A percentile compares a stretch with the other conserved stretches of the same genome.
These are phyloP conservation scores for Gadopsis bispinosus DNA, from an alignment of 2,797 vertebrate species.

Conservation along the genomic window DNA sequence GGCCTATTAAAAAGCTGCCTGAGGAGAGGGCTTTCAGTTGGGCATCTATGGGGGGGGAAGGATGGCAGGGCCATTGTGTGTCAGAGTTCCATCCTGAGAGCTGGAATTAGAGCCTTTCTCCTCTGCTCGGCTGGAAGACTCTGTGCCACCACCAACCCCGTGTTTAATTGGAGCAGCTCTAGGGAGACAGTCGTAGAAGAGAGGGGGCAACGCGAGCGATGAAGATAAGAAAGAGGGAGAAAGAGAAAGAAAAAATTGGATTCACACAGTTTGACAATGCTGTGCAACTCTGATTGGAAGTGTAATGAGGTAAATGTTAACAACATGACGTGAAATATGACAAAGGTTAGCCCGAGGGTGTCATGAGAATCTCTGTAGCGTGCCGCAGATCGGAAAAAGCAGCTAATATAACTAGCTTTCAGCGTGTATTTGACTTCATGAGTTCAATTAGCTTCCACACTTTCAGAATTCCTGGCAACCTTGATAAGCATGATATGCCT, in stretches of 20 bases:
- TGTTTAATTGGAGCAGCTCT: conserved; percentile 81
- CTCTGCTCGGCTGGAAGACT: conserved; percentile 82
- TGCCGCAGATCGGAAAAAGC: conserved; percentile 46
- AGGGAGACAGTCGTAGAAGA: conserved; percentile 49
- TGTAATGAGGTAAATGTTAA: conserved; percentile 56
- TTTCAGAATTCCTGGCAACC: conserved; percentile 37
- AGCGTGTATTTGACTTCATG: conserved; percentile 36
- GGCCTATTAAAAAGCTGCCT: conserved; percentile 81
- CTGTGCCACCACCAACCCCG: conserved; percentile 79
- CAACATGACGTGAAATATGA: conserved; percentile 62
- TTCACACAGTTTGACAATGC: conserved; percentile 53
- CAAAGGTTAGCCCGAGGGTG: conserved; percentile 38
- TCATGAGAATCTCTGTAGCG: conserved; percentile 33
- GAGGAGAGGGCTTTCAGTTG: conserved; percentile 82
- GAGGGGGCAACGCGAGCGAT: conserved; percentile 31
- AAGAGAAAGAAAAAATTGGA: conserved; percentile 32
- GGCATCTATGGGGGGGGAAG: conserved; percentile 74
- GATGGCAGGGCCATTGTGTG: conserved; percentile 83
- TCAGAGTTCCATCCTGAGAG: conserved; percentile 80
- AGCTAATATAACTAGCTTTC: conserved; percentile 26
- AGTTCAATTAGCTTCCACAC: conserved; percentile 37
- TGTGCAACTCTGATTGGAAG: conserved; percentile 78
- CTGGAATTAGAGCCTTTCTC: conserved; percentile 88
- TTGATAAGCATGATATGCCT: conserved; percentile 22
- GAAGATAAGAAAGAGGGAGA: conserved; percentile 29